Evolutionary conservation across 2,113 vertebrate species (phyloP), one percentile per base, ranked within the genome.

Genomic region (Chaenocephalus aceratus): DNA sequence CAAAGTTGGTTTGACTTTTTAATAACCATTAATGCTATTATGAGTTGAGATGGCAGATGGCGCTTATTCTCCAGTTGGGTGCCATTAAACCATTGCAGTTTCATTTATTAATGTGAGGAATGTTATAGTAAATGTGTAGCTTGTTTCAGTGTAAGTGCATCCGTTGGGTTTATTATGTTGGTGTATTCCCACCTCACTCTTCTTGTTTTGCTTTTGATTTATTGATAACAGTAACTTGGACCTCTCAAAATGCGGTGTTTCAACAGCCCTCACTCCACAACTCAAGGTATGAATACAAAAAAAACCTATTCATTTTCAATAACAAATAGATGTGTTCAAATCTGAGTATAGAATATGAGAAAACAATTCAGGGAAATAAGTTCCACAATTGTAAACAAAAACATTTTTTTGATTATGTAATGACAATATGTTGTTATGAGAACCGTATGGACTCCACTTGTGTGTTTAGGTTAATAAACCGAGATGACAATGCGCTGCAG

Each of bases 401-500:
- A 52, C 30, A 5, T 2, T 21, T 41, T 1, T 44, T 16, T 44
- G 18, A 12, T 34, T 1, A 54, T 51, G 10, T 48, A 8, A 54
- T 36, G 12, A 64, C 15, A 9, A 5, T n/a, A 11, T 48, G 5
- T 6, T 18, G 1, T 52, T 6, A 30, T 66, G 52, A 8, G 18
- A 36, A 57, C 54, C 46, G 0, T 30, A 30, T 56, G 7, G 7
- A 7, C 44, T 36, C 45, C 30, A 62, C 18, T 59, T 64, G 3
- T 48, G 6, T 48, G 48, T 68, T 34, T 56, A 13, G 6, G n/a
- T 15, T 7, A 10, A 44, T 45, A 53, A 48, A 63, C 53, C 0
- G 5, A 58, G n/a, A 41, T 6, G 21, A 60, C 53, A 61, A 23
- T 69, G 76, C 70, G 67, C 72, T 46, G 66, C 53, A 72, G 75